Evolutionary conservation across 2,797 vertebrate genomes (phyloP).

Genomic region (Helarctos malayanus): DNA sequence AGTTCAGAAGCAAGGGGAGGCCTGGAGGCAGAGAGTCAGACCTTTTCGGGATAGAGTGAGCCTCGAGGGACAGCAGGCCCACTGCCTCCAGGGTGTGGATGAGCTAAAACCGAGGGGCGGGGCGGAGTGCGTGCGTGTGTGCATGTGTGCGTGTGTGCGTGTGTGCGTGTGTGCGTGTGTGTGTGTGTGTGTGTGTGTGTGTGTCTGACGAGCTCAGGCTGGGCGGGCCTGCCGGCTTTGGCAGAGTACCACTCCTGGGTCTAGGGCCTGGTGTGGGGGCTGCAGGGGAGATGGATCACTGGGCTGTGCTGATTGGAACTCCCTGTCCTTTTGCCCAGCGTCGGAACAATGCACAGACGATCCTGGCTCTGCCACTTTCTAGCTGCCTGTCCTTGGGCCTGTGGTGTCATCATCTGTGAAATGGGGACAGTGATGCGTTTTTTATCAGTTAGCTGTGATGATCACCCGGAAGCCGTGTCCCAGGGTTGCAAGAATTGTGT

Average conservation of each 20-base stretch:
- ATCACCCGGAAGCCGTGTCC: neutral
- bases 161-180: too few species aligned
- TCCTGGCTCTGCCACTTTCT: neutral
- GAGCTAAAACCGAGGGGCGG: neutral
- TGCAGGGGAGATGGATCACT: too few species aligned
- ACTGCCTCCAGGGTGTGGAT: neutral
- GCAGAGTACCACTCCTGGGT: neutral
- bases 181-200: neutral
- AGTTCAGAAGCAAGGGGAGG: neutral
- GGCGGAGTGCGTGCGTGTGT: neutral
- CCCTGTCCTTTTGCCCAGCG: neutral
- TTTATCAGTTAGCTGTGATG: neutral
- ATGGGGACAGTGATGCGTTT: neutral
- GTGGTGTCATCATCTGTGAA: slow-evolving; percentile 2
- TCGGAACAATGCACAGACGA: neutral
- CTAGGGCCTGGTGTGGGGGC: neutral
- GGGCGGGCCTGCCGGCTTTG: too few species aligned
- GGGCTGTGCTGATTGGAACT: neutral
- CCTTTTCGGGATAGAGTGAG: neutral
- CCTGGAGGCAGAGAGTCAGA: neutral
- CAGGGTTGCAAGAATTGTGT: neutral
- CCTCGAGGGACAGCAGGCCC: neutral
- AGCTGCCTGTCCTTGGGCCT: neutral
- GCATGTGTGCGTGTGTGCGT: neutral
- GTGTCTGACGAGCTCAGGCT: too few species aligned